phyloP scores from a whole-genome alignment of 2,113 vertebrate species.

The Argyrosomus japonicus region DNA sequence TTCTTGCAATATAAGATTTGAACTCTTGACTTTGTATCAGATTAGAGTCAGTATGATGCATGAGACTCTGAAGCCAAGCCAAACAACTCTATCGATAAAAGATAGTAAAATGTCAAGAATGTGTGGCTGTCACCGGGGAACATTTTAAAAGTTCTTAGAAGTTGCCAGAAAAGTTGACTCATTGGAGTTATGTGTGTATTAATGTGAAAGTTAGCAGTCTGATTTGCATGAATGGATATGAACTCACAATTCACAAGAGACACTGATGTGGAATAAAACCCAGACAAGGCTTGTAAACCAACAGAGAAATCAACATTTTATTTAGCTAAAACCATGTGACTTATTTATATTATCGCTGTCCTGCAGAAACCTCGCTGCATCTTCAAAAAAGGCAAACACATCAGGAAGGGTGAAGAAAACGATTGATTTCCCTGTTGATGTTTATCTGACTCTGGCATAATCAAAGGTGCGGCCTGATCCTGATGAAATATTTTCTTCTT shows the following conservation, averaged over 20 bases:
- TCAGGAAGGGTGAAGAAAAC: slow-evolving; percentile 10
- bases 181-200: slow-evolving; percentile 16
- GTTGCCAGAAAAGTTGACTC: slow-evolving; percentile 47
- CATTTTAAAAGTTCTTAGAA: slow-evolving; percentile 20
- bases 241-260: slow-evolving; percentile 30
- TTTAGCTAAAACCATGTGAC: slow-evolving; percentile 41
- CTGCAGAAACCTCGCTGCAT: slow-evolving; percentile 41
- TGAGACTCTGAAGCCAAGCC: not conserved
- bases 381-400: slow-evolving; percentile 36
- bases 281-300: slow-evolving; percentile 39
- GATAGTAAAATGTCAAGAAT: slow-evolving; percentile 23
- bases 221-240: slow-evolving; percentile 44
- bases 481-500: slow-evolving; percentile 31
- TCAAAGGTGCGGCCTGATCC: slow-evolving; percentile 42
- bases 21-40: slow-evolving; percentile 15
- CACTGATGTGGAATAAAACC: slow-evolving; percentile 35
- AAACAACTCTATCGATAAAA: slow-evolving; percentile 15
- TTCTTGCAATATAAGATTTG: not conserved
- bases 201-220: slow-evolving; percentile 25
- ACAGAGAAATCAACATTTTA: slow-evolving; percentile 58
- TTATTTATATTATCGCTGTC: slow-evolving; percentile 49
- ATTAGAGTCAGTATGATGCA: slow-evolving; percentile 6
- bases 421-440: slow-evolving; percentile 59
- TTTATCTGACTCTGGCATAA: slow-evolving; percentile 38
- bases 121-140: slow-evolving; percentile 4